phyloP scores from a whole-genome alignment of 2,888 invertebrate species.

The Hydroisotoma schaefferi region DNA sequence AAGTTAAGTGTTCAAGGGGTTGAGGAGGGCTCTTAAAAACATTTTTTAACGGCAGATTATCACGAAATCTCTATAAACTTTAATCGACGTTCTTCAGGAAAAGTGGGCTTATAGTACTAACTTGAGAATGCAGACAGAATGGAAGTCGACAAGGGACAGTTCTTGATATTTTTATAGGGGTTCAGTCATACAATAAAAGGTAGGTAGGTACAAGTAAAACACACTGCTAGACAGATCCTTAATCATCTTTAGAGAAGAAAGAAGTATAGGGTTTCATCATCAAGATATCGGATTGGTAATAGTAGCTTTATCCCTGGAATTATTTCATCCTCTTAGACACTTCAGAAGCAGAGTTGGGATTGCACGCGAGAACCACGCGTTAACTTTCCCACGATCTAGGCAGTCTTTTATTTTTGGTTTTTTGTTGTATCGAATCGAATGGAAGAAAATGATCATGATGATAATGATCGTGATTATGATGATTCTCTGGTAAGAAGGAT shows the following conservation, averaged over 20 bases:
- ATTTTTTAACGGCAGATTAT: no score
- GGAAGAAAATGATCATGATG: background rate
- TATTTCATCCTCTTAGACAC: background rate
- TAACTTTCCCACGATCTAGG: slow-evolving; percentile 45
- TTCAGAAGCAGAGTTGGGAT: slow-evolving; percentile 14
- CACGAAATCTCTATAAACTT: no score
- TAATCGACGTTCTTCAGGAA: background rate
- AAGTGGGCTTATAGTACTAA: background rate
- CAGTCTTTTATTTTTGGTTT: slow-evolving; percentile 12
- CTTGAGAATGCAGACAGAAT: background rate
- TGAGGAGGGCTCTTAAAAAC: no score
- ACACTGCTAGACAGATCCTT: background rate
- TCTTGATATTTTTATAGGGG: slow-evolving; percentile 13
- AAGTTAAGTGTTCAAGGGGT: no score
- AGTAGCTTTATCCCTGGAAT: no score
- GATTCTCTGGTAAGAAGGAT: no score
- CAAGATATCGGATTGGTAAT: no score
- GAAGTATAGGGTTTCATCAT: no score
- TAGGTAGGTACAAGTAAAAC: slow-evolving; percentile 3
- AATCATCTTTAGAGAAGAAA: background rate
- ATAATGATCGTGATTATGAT: no score
- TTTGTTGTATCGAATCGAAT: background rate
- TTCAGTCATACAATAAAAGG: slow-evolving; percentile 4
- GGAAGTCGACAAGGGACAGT: background rate
- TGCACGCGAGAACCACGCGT: slow-evolving; percentile 47